Conservation (phyloP, 2,888 invertebrate genomes). For the Drosophila paracracens region DNA sequence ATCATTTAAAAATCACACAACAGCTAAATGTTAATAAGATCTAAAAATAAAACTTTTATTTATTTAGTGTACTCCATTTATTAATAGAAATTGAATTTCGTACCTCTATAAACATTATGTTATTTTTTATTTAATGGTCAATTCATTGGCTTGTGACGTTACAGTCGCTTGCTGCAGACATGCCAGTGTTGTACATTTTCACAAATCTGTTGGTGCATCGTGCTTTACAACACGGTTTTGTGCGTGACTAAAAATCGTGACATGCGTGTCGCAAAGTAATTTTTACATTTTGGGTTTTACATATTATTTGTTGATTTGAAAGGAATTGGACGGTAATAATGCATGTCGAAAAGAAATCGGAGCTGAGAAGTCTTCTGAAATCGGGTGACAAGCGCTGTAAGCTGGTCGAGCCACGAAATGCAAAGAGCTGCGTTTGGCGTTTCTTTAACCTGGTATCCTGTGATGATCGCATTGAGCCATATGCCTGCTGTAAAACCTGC, state of each 20-base stretch:
- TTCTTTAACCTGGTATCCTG: constrained; percentile 71
- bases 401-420: constrained; percentile 67
- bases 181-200: constrained; percentile 32
- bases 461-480: constrained; percentile 66
- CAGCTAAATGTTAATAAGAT: not conserved
- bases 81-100: not conserved
- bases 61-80: not conserved
- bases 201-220: constrained; percentile 12
- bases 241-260: constrained; percentile 75
- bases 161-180: not conserved
- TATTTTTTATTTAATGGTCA: not conserved
- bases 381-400: constrained; percentile 70
- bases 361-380: constrained; percentile 58
- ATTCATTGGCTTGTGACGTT: constrained; percentile 25
- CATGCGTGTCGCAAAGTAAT: constrained; percentile 65
- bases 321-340: constrained; percentile 36
- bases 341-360: constrained; percentile 71
- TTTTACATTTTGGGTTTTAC: constrained; percentile 47
- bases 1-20: not conserved
- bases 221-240: constrained; percentile 68
- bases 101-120: too few species aligned
- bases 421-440: constrained; percentile 70
- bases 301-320: constrained; percentile 37
- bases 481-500: constrained; percentile 70
- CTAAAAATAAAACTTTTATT: not conserved